Percentiles rank a stretch among this genome's conserved stretches.
phyloP scores from a whole-genome alignment of 1,140 invertebrate species.

The Apis cerana region DNA sequence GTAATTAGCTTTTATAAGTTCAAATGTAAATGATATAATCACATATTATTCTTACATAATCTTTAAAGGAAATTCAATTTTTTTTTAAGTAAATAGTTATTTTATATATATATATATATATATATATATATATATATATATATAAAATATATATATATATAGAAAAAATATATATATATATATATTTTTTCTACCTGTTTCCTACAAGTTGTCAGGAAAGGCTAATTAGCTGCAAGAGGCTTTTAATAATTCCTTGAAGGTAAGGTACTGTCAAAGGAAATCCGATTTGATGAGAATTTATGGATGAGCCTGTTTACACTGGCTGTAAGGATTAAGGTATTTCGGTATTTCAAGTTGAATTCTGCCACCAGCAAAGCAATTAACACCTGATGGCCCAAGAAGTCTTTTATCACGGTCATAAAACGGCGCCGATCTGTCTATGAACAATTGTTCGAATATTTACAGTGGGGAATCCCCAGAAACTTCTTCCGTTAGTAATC shows the following conservation, averaged over 20 bases:
- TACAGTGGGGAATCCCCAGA: conserved; percentile 43
- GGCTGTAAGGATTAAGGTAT: neutral
- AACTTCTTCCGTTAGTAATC: neutral
- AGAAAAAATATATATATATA: too few species aligned
- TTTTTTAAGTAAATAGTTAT: accelerated
- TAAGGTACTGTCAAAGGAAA: neutral
- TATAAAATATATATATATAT: too few species aligned
- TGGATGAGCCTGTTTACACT: neutral
- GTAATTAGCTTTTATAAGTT: too few species aligned
- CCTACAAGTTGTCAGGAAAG: neutral
- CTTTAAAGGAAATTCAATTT: neutral
- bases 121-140: too few species aligned
- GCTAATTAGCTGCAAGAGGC: neutral
- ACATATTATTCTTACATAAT: neutral
- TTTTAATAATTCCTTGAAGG: neutral
- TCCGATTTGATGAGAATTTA: conserved; percentile 15
- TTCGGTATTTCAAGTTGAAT: neutral
- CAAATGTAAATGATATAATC: too few species aligned
- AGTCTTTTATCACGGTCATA: neutral
- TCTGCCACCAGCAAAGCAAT: conserved; percentile 64
- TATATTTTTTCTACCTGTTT: neutral
- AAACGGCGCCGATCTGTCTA: conserved; percentile 31
- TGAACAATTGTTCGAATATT: neutral
- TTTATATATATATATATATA: too few species aligned
- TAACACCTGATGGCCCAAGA: conserved; percentile 40